Evolutionary conservation across 2,113 vertebrate species (phyloP).

Genomic region (Elanoides forficatus): DNA sequence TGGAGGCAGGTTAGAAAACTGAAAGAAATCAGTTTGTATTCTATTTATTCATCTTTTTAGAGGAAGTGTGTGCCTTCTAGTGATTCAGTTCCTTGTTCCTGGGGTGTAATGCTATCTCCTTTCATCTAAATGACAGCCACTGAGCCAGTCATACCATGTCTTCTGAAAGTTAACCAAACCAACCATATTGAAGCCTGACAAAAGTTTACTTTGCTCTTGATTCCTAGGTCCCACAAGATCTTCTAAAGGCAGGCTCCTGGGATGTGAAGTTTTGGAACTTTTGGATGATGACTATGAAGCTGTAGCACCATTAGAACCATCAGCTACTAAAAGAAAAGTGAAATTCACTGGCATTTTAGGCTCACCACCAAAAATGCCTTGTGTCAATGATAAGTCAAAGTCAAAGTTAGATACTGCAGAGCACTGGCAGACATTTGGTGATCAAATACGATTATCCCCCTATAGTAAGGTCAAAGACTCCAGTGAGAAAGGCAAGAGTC

Average conservation of each 20-base stretch:
- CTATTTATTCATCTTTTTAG: background rate
- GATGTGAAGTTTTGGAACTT: conserved; percentile 64
- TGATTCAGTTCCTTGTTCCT: background rate
- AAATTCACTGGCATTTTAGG: conserved; percentile 46
- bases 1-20: background rate
- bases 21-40: background rate
- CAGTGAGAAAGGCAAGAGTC: background rate
- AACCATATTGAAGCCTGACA: background rate
- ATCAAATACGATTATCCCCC: background rate
- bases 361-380: conserved; percentile 66
- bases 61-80: background rate
- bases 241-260: background rate
- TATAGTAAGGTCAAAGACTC: background rate
- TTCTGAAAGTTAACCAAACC: background rate
- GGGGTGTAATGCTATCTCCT: background rate
- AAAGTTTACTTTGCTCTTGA: background rate
- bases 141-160: background rate
- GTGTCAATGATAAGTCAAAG: background rate
- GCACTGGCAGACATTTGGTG: background rate
- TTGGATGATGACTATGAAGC: conserved; percentile 59
- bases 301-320: background rate
- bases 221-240: conserved; percentile 72
- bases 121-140: background rate
- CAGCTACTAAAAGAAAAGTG: conserved; percentile 59
- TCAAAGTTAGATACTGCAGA: background rate